phyloP scores from a whole-genome alignment of 2,888 invertebrate species.

The Mythimna ferrago region DNA sequence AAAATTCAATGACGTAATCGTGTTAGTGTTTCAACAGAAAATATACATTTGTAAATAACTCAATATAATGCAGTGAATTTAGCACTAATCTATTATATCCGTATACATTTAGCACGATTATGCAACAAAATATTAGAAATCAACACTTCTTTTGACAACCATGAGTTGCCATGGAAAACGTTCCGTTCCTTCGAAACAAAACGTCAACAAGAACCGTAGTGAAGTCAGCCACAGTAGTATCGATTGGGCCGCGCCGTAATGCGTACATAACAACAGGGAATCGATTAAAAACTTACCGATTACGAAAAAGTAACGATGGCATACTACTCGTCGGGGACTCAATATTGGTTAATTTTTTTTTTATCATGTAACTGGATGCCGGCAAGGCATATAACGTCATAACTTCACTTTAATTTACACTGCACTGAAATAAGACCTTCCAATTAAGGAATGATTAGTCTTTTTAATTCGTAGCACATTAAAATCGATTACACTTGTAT shows the following conservation, averaged over 20 bases:
- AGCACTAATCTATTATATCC: neutral
- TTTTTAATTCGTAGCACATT: constrained; percentile 77
- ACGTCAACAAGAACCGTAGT: constrained; percentile 54
- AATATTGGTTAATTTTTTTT: constrained; percentile 87
- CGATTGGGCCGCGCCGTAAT: constrained; percentile 73
- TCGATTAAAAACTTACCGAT: constrained; percentile 90
- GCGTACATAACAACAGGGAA: constrained; percentile 68
- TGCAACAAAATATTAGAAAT: constrained; percentile 23
- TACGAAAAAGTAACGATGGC: constrained; percentile 92
- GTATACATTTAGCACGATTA: neutral
- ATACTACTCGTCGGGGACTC: constrained; percentile 86
- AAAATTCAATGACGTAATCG: neutral
- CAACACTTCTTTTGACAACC: constrained; percentile 39
- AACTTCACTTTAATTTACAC: constrained; percentile 86
- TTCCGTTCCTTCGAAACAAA: constrained; percentile 54
- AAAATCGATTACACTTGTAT: constrained; percentile 70
- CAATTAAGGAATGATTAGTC: constrained; percentile 77
- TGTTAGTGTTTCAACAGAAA: neutral
- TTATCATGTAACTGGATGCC: constrained; percentile 87
- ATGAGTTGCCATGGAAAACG: constrained; percentile 44
- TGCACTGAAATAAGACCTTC: constrained; percentile 73
- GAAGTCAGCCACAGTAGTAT: constrained; percentile 71
- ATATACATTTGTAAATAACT: neutral
- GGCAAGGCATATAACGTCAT: constrained; percentile 90
- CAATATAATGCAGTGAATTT: neutral